Conservation (phyloP, 2,888 invertebrate genomes). For the Tipula vernalis region DNA sequence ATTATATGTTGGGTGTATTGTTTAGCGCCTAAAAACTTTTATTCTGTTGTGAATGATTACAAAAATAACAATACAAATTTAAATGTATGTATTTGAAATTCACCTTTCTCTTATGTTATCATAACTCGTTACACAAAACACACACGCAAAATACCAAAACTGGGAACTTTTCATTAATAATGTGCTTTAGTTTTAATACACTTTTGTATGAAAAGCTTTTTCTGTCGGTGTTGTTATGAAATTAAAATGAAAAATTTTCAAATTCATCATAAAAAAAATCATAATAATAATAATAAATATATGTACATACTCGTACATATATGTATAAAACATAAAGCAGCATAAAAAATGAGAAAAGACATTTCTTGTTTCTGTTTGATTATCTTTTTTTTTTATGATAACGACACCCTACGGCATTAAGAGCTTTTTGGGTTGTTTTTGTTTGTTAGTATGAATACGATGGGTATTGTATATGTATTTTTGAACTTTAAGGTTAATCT, state of each 20-base stretch:
- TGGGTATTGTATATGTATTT: not conserved
- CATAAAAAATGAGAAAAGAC: not conserved
- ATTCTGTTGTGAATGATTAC: too few species aligned
- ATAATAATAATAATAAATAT: not conserved
- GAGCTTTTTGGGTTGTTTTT: not conserved
- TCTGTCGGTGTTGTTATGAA: not conserved
- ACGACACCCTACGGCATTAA: not conserved
- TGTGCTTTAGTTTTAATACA: not conserved
- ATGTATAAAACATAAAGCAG: not conserved
- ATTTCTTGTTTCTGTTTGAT: not conserved
- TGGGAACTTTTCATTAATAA: not conserved
- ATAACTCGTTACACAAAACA: too few species aligned
- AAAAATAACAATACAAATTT: too few species aligned
- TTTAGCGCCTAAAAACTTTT: not conserved
- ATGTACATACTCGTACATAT: not conserved
- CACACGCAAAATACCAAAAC: not conserved
- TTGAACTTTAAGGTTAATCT: not conserved
- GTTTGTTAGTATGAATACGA: not conserved
- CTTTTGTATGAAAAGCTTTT: not conserved
- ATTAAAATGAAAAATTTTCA: not conserved
- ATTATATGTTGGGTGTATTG: not conserved
- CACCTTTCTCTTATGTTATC: too few species aligned
- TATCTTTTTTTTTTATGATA: not conserved
- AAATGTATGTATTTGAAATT: too few species aligned
- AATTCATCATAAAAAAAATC: not conserved